Percentiles rank a stretch among this genome's conserved stretches.
phyloP scores from a whole-genome alignment of 2,113 vertebrate species.

The Apaloderma vittatum region DNA sequence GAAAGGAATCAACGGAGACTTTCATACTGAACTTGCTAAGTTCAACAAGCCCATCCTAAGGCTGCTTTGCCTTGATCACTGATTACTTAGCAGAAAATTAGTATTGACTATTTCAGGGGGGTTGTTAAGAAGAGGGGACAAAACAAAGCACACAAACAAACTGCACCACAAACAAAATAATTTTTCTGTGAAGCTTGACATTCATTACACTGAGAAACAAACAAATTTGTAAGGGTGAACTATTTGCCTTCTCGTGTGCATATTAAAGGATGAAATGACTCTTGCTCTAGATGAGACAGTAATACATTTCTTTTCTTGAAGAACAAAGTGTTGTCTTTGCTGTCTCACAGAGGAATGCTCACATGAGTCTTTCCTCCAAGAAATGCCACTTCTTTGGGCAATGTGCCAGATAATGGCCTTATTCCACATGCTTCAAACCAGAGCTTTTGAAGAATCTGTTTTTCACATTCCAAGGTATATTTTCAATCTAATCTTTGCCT shows the following conservation, averaged over 20 bases:
- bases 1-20: background rate
- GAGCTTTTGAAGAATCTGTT: slow-evolving; percentile 12
- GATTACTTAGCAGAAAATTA: slow-evolving; percentile 2
- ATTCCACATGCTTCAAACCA: background rate
- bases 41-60: background rate
- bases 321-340: background rate
- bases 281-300: background rate
- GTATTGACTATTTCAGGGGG: background rate
- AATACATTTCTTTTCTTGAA: background rate
- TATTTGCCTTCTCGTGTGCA: background rate
- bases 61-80: background rate
- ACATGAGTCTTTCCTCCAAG: background rate
- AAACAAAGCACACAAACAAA: background rate
- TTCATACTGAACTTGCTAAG: background rate
- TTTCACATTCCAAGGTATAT: background rate
- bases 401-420: background rate
- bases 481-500: slow-evolving; percentile 6
- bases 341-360: background rate
- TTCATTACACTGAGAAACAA: background rate
- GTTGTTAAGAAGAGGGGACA: background rate
- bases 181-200: background rate
- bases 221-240: background rate
- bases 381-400: background rate
- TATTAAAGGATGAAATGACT: background rate
- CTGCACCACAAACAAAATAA: background rate